A percentile compares a stretch with the other conserved stretches of the same genome.
Evolutionary conservation across 2,113 vertebrate species (phyloP).

Genomic region (Centropus unirufus): DNA sequence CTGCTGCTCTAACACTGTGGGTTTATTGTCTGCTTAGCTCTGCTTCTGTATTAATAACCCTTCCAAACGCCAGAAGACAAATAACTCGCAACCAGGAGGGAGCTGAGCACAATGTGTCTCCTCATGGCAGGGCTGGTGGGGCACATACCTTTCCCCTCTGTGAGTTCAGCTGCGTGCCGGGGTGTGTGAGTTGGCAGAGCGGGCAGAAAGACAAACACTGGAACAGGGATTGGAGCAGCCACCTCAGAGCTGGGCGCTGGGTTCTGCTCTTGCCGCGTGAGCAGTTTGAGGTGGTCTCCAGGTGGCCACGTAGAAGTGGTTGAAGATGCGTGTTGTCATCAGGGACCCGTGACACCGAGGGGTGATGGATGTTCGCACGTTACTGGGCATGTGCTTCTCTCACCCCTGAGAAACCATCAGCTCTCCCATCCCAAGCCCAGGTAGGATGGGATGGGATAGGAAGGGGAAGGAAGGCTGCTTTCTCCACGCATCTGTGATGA

Average conservation of each 20-base stretch:
- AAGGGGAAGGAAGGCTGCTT: not conserved
- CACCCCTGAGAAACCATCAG: no score
- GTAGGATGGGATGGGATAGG: not conserved
- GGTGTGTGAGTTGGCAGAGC: not conserved
- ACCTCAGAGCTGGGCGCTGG: not conserved
- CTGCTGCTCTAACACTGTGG: slow-evolving; percentile 13
- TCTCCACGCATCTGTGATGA: rapidly evolving
- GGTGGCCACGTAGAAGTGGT: not conserved
- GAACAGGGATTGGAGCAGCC: not conserved
- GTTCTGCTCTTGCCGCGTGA: not conserved
- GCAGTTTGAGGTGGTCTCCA: not conserved
- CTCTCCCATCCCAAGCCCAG: not conserved
- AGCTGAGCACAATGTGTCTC: not conserved
- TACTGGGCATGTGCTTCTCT: not conserved
- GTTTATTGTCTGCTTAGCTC: slow-evolving; percentile 3
- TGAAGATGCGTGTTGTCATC: not conserved
- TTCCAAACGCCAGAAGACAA: not conserved
- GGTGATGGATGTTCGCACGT: not conserved
- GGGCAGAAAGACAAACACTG: not conserved
- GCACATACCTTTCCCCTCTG: rapidly evolving
- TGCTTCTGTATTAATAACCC: not conserved
- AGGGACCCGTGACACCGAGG: rapidly evolving
- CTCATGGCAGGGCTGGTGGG: not conserved
- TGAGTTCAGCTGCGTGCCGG: rapidly evolving
- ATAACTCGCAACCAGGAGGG: not conserved